A percentile compares a stretch with the other conserved stretches of the same genome.
Conservation (phyloP, 2,888 invertebrate genomes). For the Synanthedon tipuliformis region DNA sequence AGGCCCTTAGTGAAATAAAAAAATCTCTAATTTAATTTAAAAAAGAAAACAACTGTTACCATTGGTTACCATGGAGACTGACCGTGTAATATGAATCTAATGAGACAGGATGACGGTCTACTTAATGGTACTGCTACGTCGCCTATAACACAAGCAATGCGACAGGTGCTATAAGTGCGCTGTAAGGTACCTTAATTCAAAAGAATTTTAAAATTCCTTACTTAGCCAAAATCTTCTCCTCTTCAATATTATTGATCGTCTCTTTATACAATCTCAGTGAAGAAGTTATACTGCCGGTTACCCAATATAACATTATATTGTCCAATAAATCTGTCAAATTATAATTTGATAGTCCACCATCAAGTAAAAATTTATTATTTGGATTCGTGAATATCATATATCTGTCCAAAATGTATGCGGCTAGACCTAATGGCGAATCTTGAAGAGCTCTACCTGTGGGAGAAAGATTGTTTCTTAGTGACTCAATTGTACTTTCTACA, state of each 20-base stretch:
- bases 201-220: constrained; percentile 23
- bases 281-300: constrained; percentile 53
- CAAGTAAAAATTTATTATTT: constrained; percentile 52
- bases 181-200: not conserved
- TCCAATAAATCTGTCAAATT: constrained; percentile 51
- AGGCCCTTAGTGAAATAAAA: too few relatives aligned
- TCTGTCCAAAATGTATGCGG: constrained; percentile 89
- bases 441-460: constrained; percentile 73
- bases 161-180: too few relatives aligned
- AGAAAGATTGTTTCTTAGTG: not conserved
- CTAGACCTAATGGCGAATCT: constrained; percentile 86
- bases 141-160: too few relatives aligned
- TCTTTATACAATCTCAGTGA: constrained; percentile 75
- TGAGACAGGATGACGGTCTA: too few relatives aligned
- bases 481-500: too few relatives aligned
- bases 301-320: constrained; percentile 70
- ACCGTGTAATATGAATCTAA: too few relatives aligned
- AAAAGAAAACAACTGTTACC: too few relatives aligned
- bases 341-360: constrained; percentile 72
- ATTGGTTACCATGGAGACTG: too few relatives aligned
- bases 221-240: constrained; percentile 36
- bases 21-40: too few relatives aligned
- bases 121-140: too few relatives aligned
- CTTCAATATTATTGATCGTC: constrained; percentile 30
- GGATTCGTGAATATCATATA: constrained; percentile 77